Evolutionary conservation across 2,888 invertebrate genomes (phyloP).

Genomic region (Exephanes ischioxanthus): DNA sequence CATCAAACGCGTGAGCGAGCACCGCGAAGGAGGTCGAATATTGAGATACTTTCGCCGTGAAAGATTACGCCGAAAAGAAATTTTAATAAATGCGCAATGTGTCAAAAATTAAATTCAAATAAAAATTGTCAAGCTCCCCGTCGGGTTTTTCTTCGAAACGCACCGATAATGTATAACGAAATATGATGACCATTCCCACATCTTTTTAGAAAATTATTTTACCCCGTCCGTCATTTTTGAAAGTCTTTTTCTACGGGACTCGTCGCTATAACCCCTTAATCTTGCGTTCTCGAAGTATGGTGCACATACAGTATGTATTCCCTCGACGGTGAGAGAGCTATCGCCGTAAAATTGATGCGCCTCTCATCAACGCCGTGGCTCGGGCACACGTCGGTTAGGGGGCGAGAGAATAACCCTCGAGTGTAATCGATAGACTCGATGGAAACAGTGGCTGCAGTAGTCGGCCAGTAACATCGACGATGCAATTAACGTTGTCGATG

Average conservation of each 20-base stretch:
- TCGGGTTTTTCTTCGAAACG: no score
- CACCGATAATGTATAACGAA: no score
- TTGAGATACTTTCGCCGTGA: background rate
- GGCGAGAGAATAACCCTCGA: background rate
- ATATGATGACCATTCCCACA: no score
- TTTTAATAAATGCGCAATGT: background rate
- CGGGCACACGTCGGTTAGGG: background rate
- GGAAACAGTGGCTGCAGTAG: conserved; percentile 8
- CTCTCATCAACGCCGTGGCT: background rate
- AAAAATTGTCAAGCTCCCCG: no score
- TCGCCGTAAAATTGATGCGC: background rate
- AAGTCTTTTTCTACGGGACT: no score
- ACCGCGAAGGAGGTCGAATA: background rate
- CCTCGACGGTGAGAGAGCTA: background rate
- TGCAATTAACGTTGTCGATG: conserved; percentile 40
- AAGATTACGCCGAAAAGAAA: background rate
- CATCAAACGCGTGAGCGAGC: conserved; percentile 23
- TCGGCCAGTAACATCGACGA: conserved; percentile 15
- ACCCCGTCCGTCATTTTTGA: no score
- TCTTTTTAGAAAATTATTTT: no score
- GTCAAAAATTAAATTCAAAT: background rate
- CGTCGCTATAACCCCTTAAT: background rate
- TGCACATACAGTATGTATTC: background rate
- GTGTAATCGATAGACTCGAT: conserved; percentile 27
- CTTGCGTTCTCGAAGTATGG: background rate